These are phyloP conservation scores for Chelon auratus DNA, from an alignment of 2,797 vertebrate species.

Conservation along the genomic window DNA sequence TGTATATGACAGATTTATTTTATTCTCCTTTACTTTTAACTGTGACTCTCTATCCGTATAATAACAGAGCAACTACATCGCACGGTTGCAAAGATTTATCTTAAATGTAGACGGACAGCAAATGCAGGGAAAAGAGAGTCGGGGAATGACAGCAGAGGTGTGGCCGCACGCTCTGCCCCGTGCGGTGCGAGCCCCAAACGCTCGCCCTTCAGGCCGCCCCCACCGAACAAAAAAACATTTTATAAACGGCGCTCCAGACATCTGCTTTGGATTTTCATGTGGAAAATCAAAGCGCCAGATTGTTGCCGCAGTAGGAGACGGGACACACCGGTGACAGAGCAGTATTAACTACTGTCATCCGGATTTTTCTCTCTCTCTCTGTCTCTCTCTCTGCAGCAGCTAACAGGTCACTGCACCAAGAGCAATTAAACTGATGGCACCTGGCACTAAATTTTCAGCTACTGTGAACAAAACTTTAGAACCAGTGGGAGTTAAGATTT, in stretches of 20 bases:
- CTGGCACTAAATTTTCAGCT: conserved; percentile 2
- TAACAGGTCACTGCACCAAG: conserved; percentile 23
- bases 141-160: not conserved
- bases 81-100: not conserved
- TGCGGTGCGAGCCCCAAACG: not conserved
- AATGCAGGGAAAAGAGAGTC: not conserved
- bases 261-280: conserved; percentile 27
- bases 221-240: conserved; percentile 6
- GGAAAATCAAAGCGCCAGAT: conserved; percentile 34
- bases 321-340: not conserved
- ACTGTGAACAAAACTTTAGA: not conserved
- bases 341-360: conserved; percentile 18
- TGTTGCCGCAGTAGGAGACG: conserved; percentile 14
- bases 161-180: not conserved
- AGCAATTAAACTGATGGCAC: conserved; percentile 17
- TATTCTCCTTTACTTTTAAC: not conserved
- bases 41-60: not conserved
- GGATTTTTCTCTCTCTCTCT: not conserved
- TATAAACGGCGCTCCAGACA: conserved; percentile 3
- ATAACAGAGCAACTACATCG: not conserved
- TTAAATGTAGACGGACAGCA: not conserved
- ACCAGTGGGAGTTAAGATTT: not conserved
- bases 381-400: not conserved
- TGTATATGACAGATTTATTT: not conserved
- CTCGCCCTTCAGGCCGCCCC: not conserved